Evolutionary conservation across 2,888 invertebrate species (phyloP), one percentile per base, ranked within the genome.

Genomic region (Sarcophaga carnaria): DNA sequence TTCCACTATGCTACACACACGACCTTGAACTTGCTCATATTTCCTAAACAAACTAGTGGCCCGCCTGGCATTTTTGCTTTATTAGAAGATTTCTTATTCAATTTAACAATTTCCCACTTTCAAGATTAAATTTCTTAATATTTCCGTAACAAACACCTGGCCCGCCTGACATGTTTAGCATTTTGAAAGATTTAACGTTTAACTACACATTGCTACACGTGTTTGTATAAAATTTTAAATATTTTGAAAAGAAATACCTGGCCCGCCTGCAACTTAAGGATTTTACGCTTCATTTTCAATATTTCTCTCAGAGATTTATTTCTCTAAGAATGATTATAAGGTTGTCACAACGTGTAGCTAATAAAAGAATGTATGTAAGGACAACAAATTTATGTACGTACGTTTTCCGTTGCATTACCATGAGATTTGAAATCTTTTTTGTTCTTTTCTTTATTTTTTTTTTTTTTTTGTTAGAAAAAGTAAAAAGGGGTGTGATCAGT

Each of bases 271-370:
- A 60, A 60, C 25, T n/a, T 60, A 4, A 20, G 17, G 17, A 76
- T 71, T 77, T 54, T 54, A 64, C 59, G n/a, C 70, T 20, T 49
- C n/a, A 17, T 47, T 64, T 60, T 63, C 17, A 37, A 37, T 11
- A 4, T 64, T 25, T 25, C 64, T 20, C n/a, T 45, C 47, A 25
- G 17, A 12, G 17, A 62, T 72, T 67, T 74, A 22, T 76, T 71
- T 71, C 37, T 5, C 25, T 37, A n/a, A 25, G 62, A 59, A 62
- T 12, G 17, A 62, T 80, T 69, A 72, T 60, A 69, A 78, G 74
- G 62, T 59, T 85, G 76, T 80, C 72, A 81, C 67, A 85, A 78
- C 80, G 77, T 45, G 17, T 47, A 74, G 85, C 77, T 85, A 85
- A 85, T 85, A 54, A 54, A 54, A 54, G 4, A 0, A 17, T 54